These are phyloP conservation scores for Drosophila lowei DNA, from an alignment of 1,140 invertebrate genomes.

Conservation along the genomic window DNA sequence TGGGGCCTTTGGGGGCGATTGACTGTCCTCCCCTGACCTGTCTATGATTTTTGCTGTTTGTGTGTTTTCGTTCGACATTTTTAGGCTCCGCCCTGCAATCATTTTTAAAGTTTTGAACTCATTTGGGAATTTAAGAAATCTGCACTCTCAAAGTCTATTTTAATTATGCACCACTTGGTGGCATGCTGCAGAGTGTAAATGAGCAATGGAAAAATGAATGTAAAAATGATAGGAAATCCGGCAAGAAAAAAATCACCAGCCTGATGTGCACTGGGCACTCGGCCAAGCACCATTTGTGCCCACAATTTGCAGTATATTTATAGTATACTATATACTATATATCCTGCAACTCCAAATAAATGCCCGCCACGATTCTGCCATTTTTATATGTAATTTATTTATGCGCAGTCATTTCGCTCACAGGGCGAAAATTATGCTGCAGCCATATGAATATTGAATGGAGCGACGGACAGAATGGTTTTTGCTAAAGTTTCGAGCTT, in stretches of 20 bases:
- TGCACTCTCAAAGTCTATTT: neutral
- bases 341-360: too few relatives aligned
- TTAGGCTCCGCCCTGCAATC: conserved; percentile 16
- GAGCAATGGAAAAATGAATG: too few relatives aligned
- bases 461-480: too few relatives aligned
- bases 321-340: too few relatives aligned
- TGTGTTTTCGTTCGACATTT: conserved; percentile 7
- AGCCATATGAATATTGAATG: conserved; percentile 53
- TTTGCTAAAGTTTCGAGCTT: neutral
- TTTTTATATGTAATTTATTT: conserved; percentile 38
- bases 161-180: too few relatives aligned
- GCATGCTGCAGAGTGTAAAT: too few relatives aligned
- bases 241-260: too few relatives aligned
- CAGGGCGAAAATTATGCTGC: conserved; percentile 45
- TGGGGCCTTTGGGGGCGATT: neutral
- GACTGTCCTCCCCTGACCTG: conserved; percentile 23
- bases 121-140: conserved; percentile 16
- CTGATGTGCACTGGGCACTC: too few relatives aligned
- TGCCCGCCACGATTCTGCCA: neutral
- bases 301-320: too few relatives aligned
- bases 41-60: conserved; percentile 4
- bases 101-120: conserved; percentile 24
- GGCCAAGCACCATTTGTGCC: too few relatives aligned
- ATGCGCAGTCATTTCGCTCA: conserved; percentile 28
- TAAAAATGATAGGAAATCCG: too few relatives aligned